phyloP scores from a whole-genome alignment of 2,113 vertebrate genomes.

The Triplophysa siluroides region DNA sequence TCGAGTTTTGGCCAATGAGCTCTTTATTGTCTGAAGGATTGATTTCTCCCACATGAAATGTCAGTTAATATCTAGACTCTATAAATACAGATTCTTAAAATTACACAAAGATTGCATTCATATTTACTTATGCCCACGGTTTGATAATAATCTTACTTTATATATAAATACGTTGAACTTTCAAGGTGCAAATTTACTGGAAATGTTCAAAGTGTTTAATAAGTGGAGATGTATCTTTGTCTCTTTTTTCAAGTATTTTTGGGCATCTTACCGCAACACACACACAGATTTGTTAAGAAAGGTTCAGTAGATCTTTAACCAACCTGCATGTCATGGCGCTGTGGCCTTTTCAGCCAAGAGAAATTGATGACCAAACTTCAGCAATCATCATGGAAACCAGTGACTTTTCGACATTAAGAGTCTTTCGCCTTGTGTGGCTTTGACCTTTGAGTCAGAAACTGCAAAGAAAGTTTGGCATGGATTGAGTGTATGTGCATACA shows the following conservation, averaged over 20 bases:
- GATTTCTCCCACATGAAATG: constrained; percentile 4
- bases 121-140: constrained; percentile 6
- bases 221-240: neutral
- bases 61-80: constrained; percentile 17
- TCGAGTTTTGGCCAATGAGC: neutral
- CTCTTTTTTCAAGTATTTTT: constrained; percentile 1
- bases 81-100: constrained; percentile 11
- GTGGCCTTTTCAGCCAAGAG: constrained; percentile 68
- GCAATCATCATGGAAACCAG: constrained; percentile 71
- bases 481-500: constrained; percentile 16
- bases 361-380: constrained; percentile 66
- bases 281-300: constrained; percentile 11
- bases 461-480: constrained; percentile 28
- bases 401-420: constrained; percentile 71
- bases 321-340: constrained; percentile 53
- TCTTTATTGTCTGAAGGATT: constrained; percentile 21
- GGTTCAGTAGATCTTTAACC: constrained; percentile 29
- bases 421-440: constrained; percentile 45
- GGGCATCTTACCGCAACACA: neutral
- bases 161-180: constrained; percentile 20
- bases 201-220: constrained; percentile 11
- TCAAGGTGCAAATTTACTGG: neutral
- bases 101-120: constrained; percentile 3
- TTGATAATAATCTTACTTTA: neutral
- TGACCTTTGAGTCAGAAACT: constrained; percentile 49